phyloP scores from a whole-genome alignment of 53 echinoderm and acorn worm genomes.

The Arbacia lixula region DNA sequence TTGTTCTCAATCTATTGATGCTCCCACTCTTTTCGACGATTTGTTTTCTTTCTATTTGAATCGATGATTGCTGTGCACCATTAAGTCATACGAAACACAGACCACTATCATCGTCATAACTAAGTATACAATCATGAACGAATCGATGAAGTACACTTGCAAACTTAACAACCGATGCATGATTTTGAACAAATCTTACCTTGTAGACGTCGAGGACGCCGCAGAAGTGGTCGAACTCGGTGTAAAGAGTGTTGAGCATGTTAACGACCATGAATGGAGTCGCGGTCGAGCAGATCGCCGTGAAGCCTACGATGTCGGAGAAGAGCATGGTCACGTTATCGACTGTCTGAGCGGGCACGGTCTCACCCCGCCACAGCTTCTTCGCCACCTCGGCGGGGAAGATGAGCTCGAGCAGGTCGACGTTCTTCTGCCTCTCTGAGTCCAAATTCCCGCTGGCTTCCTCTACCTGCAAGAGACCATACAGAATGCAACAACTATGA shows the following conservation, averaged over 20 bases:
- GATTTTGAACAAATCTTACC: too few species aligned
- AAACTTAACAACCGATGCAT: too few species aligned
- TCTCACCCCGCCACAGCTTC: conserved; percentile 88
- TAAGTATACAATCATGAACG: too few species aligned
- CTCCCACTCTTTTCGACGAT: too few species aligned
- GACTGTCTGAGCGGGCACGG: conserved; percentile 70
- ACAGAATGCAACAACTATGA: too few species aligned
- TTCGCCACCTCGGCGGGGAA: conserved; percentile 91
- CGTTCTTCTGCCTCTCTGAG: conserved; percentile 84
- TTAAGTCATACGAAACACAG: too few species aligned
- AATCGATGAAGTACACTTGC: too few species aligned
- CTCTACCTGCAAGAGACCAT: too few species aligned
- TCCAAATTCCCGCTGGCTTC: conserved; percentile 80
- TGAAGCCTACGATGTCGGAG: conserved; percentile 94
- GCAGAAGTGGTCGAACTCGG: conserved; percentile 90
- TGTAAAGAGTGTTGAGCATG: conserved; percentile 92
- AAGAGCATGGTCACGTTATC: conserved; percentile 89
- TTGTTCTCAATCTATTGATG: too few species aligned
- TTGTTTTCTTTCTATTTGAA: too few species aligned
- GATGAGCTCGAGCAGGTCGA: conserved; percentile 87
- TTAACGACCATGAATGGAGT: conserved; percentile 94
- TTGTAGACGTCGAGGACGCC: conserved; percentile 91
- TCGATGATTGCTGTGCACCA: too few species aligned
- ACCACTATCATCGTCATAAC: too few species aligned
- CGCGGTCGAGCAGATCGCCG: conserved; percentile 91